Evolutionary conservation across 1,140 invertebrate species (phyloP).

Genomic region (Trichomalopsis sarcophagae): DNA sequence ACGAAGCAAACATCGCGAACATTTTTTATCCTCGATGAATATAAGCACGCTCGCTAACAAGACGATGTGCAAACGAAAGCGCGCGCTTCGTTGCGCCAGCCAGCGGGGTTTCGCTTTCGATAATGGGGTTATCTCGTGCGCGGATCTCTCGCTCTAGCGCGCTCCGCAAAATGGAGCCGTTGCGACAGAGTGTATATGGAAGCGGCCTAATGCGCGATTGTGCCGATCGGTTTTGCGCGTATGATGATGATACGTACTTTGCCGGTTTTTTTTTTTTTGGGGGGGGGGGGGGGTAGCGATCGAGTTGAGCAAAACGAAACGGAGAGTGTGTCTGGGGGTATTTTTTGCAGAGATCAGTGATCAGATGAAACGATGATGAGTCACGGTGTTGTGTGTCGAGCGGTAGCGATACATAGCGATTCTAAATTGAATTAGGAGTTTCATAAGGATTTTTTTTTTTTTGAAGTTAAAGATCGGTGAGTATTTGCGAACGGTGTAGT

Average conservation of each 20-base stretch:
- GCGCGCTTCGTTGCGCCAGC: background rate
- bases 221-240: background rate
- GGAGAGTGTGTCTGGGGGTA: background rate
- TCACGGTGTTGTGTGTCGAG: background rate
- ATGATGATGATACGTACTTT: slow-evolving; percentile 17
- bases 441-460: background rate
- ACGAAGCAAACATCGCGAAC: slow-evolving; percentile 10
- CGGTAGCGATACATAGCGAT: background rate
- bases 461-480: background rate
- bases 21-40: background rate
- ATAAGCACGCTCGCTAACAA: background rate
- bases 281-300: background rate
- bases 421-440: background rate
- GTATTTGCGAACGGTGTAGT: background rate
- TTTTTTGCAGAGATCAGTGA: background rate
- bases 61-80: background rate
- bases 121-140: slow-evolving; percentile 36
- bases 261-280: background rate
- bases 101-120: slow-evolving; percentile 9
- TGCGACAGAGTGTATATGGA: slow-evolving; percentile 11
- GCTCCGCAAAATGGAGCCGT: background rate
- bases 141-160: slow-evolving; percentile 16
- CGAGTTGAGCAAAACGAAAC: background rate
- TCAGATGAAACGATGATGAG: background rate
- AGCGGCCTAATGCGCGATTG: background rate